Evolutionary conservation across 2,113 vertebrate species (phyloP).

Genomic region (Rhombomys opimus): DNA sequence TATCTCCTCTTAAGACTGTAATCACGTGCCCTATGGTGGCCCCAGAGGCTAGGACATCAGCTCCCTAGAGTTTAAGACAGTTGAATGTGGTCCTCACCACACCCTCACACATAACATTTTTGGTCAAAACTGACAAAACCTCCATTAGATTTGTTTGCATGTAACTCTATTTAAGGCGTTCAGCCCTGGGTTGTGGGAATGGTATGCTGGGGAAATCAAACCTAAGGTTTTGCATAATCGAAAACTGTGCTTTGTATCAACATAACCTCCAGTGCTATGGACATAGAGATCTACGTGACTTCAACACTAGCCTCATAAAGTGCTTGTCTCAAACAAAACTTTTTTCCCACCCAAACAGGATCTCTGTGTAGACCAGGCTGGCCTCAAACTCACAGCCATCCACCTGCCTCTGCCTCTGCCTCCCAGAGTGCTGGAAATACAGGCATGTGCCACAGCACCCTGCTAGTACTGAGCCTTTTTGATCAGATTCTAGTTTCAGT

Average conservation of each 20-base stretch:
- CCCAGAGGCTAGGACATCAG: not conserved
- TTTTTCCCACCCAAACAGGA: not conserved
- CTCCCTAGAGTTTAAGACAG: not conserved
- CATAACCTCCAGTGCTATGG: not conserved
- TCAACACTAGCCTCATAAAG: not conserved
- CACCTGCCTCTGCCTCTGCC: not conserved
- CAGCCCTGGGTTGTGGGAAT: not conserved
- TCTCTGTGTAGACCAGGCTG: not conserved
- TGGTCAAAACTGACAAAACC: not conserved
- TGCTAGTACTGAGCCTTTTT: not conserved
- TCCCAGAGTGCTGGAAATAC: not conserved
- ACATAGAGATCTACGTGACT: not conserved
- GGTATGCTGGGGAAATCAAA: not conserved
- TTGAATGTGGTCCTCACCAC: no score
- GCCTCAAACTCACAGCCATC: not conserved
- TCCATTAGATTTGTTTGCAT: not conserved
- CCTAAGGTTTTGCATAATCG: no score
- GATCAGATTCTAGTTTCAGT: not conserved
- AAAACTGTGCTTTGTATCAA: not conserved
- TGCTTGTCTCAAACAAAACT: not conserved
- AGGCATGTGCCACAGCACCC: not conserved
- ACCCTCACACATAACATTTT: not conserved
- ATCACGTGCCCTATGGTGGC: not conserved
- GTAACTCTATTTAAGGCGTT: not conserved
- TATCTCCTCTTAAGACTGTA: not conserved